These are phyloP conservation scores for Halocaridina rubra DNA, from an alignment of 2,888 invertebrate species.

Conservation along the genomic window DNA sequence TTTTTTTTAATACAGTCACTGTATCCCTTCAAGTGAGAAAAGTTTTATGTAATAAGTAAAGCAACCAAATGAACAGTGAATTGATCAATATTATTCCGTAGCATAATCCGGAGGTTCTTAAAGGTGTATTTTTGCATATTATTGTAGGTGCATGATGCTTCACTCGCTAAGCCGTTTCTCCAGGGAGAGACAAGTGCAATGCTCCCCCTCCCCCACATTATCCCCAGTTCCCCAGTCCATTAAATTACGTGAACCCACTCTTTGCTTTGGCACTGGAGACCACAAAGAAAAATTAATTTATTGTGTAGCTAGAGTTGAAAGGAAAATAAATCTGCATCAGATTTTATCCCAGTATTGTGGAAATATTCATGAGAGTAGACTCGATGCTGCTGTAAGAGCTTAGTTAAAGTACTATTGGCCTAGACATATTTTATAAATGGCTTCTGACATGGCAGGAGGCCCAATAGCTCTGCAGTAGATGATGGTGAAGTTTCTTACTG, in stretches of 20 bases:
- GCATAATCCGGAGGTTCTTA: slow-evolving; percentile 26
- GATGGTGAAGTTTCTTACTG: slow-evolving; percentile 52
- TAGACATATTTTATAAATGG: slow-evolving; percentile 28
- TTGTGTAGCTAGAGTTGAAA: too few relatives aligned
- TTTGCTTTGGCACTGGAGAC: too few relatives aligned
- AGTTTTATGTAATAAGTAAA: too few relatives aligned
- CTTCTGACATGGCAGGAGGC: slow-evolving; percentile 50
- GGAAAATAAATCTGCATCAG: too few relatives aligned
- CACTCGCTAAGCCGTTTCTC: slow-evolving; percentile 25
- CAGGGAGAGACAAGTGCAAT: slow-evolving; percentile 29
- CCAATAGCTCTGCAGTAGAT: slow-evolving; percentile 46
- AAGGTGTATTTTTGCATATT: slow-evolving; percentile 26
- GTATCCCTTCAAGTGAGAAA: too few relatives aligned
- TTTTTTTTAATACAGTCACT: too few relatives aligned
- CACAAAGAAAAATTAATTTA: too few relatives aligned
- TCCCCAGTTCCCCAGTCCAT: too few relatives aligned
- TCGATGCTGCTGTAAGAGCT: slow-evolving; percentile 40
- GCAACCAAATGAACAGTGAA: too few relatives aligned
- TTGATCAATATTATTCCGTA: too few relatives aligned
- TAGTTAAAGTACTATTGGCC: slow-evolving; percentile 27
- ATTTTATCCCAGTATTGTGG: too few relatives aligned
- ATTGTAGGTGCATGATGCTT: slow-evolving; percentile 49
- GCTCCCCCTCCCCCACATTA: slow-evolving; percentile 22
- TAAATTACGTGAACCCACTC: too few relatives aligned
- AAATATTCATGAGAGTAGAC: slow-evolving; percentile 34